Percentiles rank a stretch among this genome's conserved stretches.
Conservation (phyloP, 2,113 vertebrate species). For the Hemicordylus capensis region DNA sequence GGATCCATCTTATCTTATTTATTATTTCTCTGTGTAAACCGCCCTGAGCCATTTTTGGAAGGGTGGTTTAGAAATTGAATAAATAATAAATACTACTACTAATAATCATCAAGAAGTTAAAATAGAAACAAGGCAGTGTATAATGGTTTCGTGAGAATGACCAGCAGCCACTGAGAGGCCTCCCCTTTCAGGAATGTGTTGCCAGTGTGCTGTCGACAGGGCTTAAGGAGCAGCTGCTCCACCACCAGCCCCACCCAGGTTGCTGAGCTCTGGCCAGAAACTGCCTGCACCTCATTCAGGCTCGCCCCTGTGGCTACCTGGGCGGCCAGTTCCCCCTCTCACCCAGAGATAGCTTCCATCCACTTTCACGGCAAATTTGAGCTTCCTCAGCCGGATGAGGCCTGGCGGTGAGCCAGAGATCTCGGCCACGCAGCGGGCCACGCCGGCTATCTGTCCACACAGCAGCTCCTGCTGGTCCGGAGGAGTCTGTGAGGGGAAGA, state of each 20-base stretch:
- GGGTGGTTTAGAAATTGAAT: too few relatives aligned
- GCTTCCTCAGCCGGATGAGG: conserved; percentile 77
- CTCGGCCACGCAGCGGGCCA: conserved; percentile 79
- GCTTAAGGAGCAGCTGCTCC: neutral
- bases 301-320: accelerated
- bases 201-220: accelerated
- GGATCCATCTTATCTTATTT: too few relatives aligned
- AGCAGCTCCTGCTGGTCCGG: conserved; percentile 85
- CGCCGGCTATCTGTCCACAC: conserved; percentile 85
- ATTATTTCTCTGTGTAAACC: too few relatives aligned
- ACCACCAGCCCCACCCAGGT: neutral
- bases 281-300: neutral
- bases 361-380: conserved; percentile 80
- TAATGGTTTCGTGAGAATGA: too few relatives aligned
- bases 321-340: conserved; percentile 31
- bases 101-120: too few relatives aligned
- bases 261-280: accelerated
- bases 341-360: conserved; percentile 85
- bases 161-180: neutral
- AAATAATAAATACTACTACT: too few relatives aligned
- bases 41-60: too few relatives aligned
- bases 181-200: too few relatives aligned
- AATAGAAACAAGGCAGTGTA: too few relatives aligned
- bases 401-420: conserved; percentile 72
- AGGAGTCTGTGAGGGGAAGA: conserved; percentile 66